These are phyloP conservation scores for Drosophila greeni DNA, from an alignment of 2,888 invertebrate genomes.

Conservation along the genomic window DNA sequence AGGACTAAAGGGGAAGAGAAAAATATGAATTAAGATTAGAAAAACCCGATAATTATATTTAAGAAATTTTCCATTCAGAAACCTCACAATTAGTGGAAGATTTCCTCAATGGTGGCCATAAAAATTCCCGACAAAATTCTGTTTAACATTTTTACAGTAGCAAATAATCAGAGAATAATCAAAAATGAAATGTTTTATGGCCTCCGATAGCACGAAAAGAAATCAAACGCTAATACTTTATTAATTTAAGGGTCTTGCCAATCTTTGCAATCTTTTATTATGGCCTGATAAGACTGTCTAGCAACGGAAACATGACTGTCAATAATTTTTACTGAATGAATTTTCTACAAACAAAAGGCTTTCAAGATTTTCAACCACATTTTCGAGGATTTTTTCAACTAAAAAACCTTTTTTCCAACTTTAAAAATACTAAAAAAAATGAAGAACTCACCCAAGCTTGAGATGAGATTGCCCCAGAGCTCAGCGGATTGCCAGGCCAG, in stretches of 20 bases:
- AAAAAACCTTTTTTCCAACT: neutral
- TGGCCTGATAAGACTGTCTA: constrained; percentile 10
- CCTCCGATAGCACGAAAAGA: neutral
- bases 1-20: constrained; percentile 79
- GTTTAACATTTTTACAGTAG: constrained; percentile 1
- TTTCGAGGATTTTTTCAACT: neutral
- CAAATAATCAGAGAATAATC: neutral
- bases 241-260: constrained; percentile 19
- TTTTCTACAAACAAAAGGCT: too few relatives aligned
- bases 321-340: neutral
- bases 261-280: constrained; percentile 6
- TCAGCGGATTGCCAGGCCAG: constrained; percentile 98
- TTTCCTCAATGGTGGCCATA: neutral
- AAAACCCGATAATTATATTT: neutral
- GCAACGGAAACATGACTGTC: constrained; percentile 6
- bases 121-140: neutral
- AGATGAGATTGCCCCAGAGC: constrained; percentile 97
- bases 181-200: constrained; percentile 12
- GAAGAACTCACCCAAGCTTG: constrained; percentile 83
- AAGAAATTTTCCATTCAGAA: neutral
- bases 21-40: neutral
- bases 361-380: neutral
- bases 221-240: constrained; percentile 19
- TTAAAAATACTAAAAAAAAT: neutral
- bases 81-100: neutral